Evolutionary conservation across 1,140 invertebrate genomes (phyloP).

Genomic region (Halyomorpha halys): DNA sequence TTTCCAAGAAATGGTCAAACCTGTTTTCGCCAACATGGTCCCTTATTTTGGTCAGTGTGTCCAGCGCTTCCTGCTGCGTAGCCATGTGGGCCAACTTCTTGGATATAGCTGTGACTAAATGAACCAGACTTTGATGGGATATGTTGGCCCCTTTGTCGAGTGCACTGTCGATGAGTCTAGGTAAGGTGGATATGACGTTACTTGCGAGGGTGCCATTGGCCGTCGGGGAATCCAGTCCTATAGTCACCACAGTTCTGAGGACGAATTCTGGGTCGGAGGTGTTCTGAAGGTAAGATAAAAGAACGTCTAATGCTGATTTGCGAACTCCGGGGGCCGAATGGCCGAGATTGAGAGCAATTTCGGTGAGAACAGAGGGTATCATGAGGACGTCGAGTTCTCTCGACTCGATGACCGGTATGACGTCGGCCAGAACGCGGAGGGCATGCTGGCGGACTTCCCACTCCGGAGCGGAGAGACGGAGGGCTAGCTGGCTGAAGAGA

Average conservation of each 20-base stretch:
- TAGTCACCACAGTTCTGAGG: conserved; percentile 48
- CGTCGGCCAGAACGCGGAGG: conserved; percentile 57
- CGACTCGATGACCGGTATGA: conserved; percentile 52
- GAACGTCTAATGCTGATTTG: conserved; percentile 57
- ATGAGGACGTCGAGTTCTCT: conserved; percentile 47
- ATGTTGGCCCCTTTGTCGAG: conserved; percentile 30
- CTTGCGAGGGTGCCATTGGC: conserved; percentile 28
- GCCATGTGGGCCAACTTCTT: conserved; percentile 52
- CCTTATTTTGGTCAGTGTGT: conserved; percentile 53
- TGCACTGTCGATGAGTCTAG: conserved; percentile 34
- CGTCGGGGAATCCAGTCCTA: conserved; percentile 43
- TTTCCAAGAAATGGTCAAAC: conserved; percentile 44
- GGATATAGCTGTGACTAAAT: conserved; percentile 45
- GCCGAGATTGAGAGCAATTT: conserved; percentile 60
- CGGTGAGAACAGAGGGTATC: conserved; percentile 44
- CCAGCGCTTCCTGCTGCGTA: conserved; percentile 55
- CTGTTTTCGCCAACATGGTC: conserved; percentile 50
- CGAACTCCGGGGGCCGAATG: conserved; percentile 63
- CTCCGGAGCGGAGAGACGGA: conserved; percentile 62
- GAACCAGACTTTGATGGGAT: conserved; percentile 31
- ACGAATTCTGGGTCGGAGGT: conserved; percentile 45
- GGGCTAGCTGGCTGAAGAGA: conserved; percentile 55
- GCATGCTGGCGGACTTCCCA: conserved; percentile 71
- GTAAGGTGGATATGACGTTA: conserved; percentile 35
- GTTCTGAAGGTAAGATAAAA: conserved; percentile 53